Percentiles rank a stretch among this genome's conserved stretches.
Evolutionary conservation across 2,888 invertebrate genomes (phyloP).

Genomic region (Aporophyla lueneburgensis): DNA sequence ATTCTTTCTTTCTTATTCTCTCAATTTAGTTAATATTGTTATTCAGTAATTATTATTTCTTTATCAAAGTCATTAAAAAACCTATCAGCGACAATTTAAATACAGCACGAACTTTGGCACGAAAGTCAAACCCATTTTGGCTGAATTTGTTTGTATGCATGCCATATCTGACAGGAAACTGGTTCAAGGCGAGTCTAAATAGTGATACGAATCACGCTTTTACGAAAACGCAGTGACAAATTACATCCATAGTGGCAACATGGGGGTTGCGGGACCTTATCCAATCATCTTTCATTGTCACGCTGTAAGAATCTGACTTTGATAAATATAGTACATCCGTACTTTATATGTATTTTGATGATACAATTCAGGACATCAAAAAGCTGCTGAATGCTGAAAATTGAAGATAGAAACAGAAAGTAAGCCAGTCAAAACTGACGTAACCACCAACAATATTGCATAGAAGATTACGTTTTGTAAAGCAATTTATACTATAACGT

Average conservation of each 20-base stretch:
- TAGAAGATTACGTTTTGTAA: background rate
- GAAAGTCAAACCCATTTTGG: conserved; percentile 33
- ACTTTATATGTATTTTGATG: background rate
- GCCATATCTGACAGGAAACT: conserved; percentile 53
- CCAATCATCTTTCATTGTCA: conserved; percentile 55
- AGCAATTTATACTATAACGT: background rate
- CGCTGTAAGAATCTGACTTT: conserved; percentile 21
- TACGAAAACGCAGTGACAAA: conserved; percentile 54
- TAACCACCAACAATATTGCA: background rate
- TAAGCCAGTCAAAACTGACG: background rate
- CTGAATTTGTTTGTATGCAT: conserved; percentile 37
- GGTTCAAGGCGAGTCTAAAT: conserved; percentile 62
- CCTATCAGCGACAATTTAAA: background rate
- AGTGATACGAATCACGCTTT: conserved; percentile 52
- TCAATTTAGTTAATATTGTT: background rate
- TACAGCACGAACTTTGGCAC: conserved; percentile 23
- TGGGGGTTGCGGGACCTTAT: conserved; percentile 44
- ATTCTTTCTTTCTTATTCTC: too few species aligned
- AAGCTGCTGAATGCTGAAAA: background rate
- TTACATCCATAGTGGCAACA: conserved; percentile 34
- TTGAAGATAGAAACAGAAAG: background rate
- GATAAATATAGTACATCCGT: conserved; percentile 20
- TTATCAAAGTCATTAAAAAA: background rate
- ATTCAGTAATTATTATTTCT: background rate
- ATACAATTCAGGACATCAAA: background rate